Percentiles rank a stretch among this genome's conserved stretches.
These are phyloP conservation scores for Chrysomela aeneicollis DNA, from an alignment of 2,888 invertebrate genomes.

Conservation along the genomic window DNA sequence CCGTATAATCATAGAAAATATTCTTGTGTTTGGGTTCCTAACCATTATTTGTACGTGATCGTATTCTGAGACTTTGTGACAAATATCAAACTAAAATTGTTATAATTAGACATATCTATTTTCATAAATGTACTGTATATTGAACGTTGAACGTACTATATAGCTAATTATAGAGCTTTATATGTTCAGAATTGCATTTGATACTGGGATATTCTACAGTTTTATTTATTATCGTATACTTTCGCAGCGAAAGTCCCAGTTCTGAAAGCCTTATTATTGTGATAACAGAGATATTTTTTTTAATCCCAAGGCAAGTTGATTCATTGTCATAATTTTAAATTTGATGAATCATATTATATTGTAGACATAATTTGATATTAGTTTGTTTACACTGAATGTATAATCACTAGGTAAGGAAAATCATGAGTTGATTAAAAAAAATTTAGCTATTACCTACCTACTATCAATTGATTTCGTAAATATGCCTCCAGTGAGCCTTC, in stretches of 20 bases:
- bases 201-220: constrained; percentile 1
- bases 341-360: too few relatives aligned
- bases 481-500: too few relatives aligned
- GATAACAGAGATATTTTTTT: constrained; percentile 2
- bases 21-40: too few relatives aligned
- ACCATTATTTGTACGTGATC: not conserved
- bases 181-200: not conserved
- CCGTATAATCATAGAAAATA: too few relatives aligned
- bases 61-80: constrained; percentile 4
- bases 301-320: not conserved
- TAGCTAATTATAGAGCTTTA: not conserved
- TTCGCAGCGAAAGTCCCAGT: not conserved
- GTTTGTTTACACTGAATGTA: not conserved
- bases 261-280: constrained; percentile 2
- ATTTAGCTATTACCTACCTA: too few relatives aligned
- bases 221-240: not conserved
- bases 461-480: too few relatives aligned
- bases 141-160: not conserved
- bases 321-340: not conserved
- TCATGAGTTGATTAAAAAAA: too few relatives aligned
- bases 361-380: not conserved
- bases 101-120: constrained; percentile 28
- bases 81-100: constrained; percentile 3
- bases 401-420: too few relatives aligned
- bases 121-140: constrained; percentile 5